Evolutionary conservation across 2,797 vertebrate species (phyloP).

Genomic region (Microctenopoma stevenorrisi): DNA sequence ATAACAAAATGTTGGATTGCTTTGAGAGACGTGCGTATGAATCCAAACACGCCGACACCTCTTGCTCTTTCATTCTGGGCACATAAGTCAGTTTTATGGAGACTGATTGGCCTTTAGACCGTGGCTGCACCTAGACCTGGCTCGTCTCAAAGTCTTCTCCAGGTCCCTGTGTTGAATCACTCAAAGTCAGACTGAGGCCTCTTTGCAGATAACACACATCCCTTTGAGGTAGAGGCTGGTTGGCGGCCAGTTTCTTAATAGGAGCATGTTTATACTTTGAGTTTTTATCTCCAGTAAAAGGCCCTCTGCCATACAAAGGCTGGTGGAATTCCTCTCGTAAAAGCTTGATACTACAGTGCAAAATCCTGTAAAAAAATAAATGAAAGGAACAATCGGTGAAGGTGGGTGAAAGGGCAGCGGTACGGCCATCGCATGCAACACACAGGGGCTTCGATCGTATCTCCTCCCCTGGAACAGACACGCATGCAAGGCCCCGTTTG

Average conservation of each 20-base stretch:
- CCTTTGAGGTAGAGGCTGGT: slow-evolving; percentile 76
- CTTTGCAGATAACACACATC: slow-evolving; percentile 74
- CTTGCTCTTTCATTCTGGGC: slow-evolving; percentile 45
- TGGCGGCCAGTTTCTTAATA: slow-evolving; percentile 76
- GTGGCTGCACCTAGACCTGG: slow-evolving; percentile 61
- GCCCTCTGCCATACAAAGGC: slow-evolving; percentile 57
- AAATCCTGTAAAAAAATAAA: slow-evolving; percentile 58
- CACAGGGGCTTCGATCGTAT: slow-evolving; percentile 56
- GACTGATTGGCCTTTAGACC: slow-evolving; percentile 64
- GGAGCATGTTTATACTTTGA: slow-evolving; percentile 78
- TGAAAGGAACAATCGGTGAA: slow-evolving; percentile 51
- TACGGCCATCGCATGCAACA: slow-evolving; percentile 32
- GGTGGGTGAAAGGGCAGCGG: slow-evolving; percentile 48
- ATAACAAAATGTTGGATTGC: slow-evolving; percentile 13
- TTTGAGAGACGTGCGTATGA: slow-evolving; percentile 35
- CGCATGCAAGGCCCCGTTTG: slow-evolving; percentile 31
- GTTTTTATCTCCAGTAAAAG: slow-evolving; percentile 74
- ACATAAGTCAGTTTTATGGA: slow-evolving; percentile 67
- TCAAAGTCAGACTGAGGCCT: slow-evolving; percentile 39
- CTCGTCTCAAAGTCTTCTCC: slow-evolving; percentile 66
- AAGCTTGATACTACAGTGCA: slow-evolving; percentile 34
- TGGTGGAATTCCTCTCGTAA: slow-evolving; percentile 67
- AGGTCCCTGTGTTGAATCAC: slow-evolving; percentile 71
- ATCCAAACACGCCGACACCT: slow-evolving; percentile 45
- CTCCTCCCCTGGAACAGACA: slow-evolving; percentile 39